Evolutionary conservation across 2,888 invertebrate species (phyloP), one percentile per base, ranked within the genome.

Genomic region (Agrochola circellaris): DNA sequence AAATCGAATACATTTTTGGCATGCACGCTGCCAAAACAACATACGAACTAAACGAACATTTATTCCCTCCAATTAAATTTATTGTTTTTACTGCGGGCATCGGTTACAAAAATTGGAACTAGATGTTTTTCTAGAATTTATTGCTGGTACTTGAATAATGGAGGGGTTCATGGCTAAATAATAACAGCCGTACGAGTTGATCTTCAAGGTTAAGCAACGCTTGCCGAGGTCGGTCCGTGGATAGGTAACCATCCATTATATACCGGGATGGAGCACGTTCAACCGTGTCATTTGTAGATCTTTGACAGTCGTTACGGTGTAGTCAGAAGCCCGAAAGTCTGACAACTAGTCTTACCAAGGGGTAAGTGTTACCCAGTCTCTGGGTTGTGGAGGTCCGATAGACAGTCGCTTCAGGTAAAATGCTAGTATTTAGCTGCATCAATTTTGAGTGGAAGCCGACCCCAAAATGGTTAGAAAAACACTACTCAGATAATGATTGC

Each of bases 21-120:
- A 64, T 70, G 67, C 34, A 34, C 65, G 17, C 45, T 68, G 66
- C 85, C 66, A 76, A 73, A 85, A 76, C 61, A 69, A 75, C 62
- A 60, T 26, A 34, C 30, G 11, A 74, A 71, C 73, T 82, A 82
- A 77, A 58, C 64, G 65, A 56, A 67, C 73, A 68, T 85, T 65
- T 77, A 71, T 77, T 72, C 23, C n/a, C 45, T 62, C 56, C 83
- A 85, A 85, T 83, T 85, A 83, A 77, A 85, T 81, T 73, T 81
- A 85, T 77, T 45, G 71, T 38, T 74, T 38, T n/a, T 7, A 45
- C 82, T 60, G 15, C 54, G 15, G 61, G 82, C 71, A 48, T 64
- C 62, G 54, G 48, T 83, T 38, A 56, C 66, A 70, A 82, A 82
- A 79, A 71, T 51, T 80, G n/a, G 68, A 68, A 61, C 67, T 75